phyloP scores from a whole-genome alignment of 2,113 vertebrate genomes.

The Pandion haliaetus region DNA sequence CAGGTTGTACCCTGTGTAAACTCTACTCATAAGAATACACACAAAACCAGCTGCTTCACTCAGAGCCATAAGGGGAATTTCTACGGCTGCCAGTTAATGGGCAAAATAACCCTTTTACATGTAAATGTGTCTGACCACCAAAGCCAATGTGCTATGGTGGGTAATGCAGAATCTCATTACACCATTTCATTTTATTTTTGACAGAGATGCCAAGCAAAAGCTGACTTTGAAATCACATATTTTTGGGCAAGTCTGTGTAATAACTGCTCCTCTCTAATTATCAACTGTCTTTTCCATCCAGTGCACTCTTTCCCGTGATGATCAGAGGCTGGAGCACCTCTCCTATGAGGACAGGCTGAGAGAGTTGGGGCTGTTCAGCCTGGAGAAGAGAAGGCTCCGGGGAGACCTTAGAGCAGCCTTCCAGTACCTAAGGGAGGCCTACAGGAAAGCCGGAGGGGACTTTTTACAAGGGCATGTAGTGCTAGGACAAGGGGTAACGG shows the following conservation, averaged over 20 bases:
- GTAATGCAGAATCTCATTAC: neutral
- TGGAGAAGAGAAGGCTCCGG: no score
- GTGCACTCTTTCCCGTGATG: neutral
- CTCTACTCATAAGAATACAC: neutral
- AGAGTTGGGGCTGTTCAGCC: no score
- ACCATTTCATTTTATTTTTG: neutral
- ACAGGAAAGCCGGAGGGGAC: no score
- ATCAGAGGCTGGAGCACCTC: no score
- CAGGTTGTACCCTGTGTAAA: neutral
- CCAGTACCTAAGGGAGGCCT: no score
- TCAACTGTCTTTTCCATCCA: neutral
- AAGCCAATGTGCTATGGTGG: neutral
- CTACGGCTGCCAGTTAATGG: neutral
- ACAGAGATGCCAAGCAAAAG: neutral
- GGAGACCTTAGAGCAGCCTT: no score
- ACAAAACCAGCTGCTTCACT: neutral
- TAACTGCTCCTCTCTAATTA: neutral
- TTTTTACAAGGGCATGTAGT: no score
- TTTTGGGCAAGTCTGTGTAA: neutral
- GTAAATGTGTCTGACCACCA: neutral
- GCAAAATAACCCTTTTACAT: neutral
- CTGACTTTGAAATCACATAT: neutral
- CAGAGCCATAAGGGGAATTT: neutral
- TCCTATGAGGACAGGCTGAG: no score
- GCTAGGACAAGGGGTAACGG: no score